These are phyloP conservation scores for Temnothorax unifasciatus DNA, from an alignment of 2,888 invertebrate species.

Conservation along the genomic window DNA sequence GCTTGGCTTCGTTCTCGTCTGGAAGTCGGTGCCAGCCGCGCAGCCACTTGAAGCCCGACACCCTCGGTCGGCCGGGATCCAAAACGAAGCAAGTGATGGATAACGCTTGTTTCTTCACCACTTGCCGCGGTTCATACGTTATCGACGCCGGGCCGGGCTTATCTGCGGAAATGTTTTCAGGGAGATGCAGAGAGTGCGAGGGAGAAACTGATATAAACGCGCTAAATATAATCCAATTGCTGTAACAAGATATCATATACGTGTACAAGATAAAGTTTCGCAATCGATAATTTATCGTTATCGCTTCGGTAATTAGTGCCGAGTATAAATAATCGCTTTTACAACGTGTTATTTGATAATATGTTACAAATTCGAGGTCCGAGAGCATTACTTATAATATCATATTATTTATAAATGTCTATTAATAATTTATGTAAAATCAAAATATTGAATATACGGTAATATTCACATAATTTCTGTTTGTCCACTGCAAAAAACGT, in stretches of 20 bases:
- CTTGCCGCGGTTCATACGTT: slow-evolving; percentile 91
- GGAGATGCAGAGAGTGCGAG: not conserved
- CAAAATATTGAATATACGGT: not conserved
- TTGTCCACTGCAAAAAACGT: not conserved
- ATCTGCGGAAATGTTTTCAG: slow-evolving; percentile 87
- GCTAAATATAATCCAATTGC: slow-evolving; percentile 42
- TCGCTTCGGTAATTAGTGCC: slow-evolving; percentile 5
- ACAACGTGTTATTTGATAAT: slow-evolving; percentile 8
- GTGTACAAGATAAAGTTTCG: slow-evolving; percentile 21
- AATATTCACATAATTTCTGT: not conserved
- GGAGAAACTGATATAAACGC: slow-evolving; percentile 27
- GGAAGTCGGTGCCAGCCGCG: slow-evolving; percentile 92
- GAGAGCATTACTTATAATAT: not conserved
- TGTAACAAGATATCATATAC: slow-evolving; percentile 13
- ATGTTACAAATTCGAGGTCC: not conserved
- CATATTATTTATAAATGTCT: too few species aligned
- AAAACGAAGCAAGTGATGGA: slow-evolving; percentile 94
- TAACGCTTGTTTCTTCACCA: slow-evolving; percentile 94
- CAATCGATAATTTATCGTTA: slow-evolving; percentile 10
- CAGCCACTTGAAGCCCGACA: slow-evolving; percentile 92
- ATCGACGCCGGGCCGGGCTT: slow-evolving; percentile 94
- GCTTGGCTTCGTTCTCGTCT: slow-evolving; percentile 92
- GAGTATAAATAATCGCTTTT: not conserved
- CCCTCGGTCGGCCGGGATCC: slow-evolving; percentile 94
- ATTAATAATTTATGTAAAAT: not conserved